Evolutionary conservation across 2,888 invertebrate species (phyloP), one percentile per base, ranked within the genome.

Genomic region (Sesia bembeciformis): DNA sequence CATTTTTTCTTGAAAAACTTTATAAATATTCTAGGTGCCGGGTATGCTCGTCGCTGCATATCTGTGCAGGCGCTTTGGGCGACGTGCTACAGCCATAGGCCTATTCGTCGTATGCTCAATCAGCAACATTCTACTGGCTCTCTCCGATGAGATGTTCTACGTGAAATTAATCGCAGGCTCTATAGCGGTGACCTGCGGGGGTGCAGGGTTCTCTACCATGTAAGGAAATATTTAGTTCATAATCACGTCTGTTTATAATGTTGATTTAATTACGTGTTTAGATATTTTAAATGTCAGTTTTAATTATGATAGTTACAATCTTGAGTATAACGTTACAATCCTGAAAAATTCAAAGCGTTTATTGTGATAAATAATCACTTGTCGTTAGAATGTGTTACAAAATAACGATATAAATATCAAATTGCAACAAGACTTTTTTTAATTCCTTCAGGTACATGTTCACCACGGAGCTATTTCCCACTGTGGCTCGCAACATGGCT

Each of bases 381-480:
- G 23, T 2, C 23, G 23, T 23, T 23, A 23, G 1, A 23, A 23
- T 23, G 23, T 23, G 23, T 23, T 23, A 23, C 23, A 23, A 23
- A 23, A 23, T 23, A 2, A 23, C 23, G 23, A 1, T 23, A 23
- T 23, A 23, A 23, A 23, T 23, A 23, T 23, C 23, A 23, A 23
- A 23, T 23, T 1, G 23, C 23, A 23, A 23, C 23, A 23, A n/a
- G n/a, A n/a, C n/a, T 23, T 39, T 38, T 50, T 49, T 50, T 4
- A 46, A 7, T 4, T 46, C 4, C 51, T 39, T 23, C 57, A 58
- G 57, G 8, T 91, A 91, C 63, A 77, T 91, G 42, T 84, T 87
- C 64, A 91, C 92, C 0, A 84, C 91, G 46, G 92, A 92, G 72
- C 78, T 92, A 62, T 92, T 92, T 63, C 92, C 92, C 0, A 92